Base-by-base conservation (phyloP, 2,113 vertebrate species). In the Neodontobutis hainanensis region DNA sequence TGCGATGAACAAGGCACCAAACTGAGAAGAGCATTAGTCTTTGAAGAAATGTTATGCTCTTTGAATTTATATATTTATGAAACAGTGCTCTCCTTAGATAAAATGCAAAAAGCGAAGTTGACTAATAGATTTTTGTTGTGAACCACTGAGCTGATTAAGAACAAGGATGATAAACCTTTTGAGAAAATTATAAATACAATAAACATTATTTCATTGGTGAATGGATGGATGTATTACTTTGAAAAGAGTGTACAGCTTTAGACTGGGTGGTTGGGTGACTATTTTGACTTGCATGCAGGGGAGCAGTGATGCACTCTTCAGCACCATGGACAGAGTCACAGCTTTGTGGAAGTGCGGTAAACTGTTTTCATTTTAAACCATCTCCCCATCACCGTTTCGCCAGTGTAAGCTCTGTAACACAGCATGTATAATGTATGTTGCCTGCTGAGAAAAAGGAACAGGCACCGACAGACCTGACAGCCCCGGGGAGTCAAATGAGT, bases 401-500 rank as follows among this genome's bases (percentile, higher is more conserved):
- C 79, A 78, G 83, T 75, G 79, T 74, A 77, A 73, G 69, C 71
- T 79, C 65, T 74, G 70, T 77, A 82, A 77, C 85, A 65, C 85
- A 82, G 84, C 87, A 84, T 86, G 86, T 89, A 81, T 90, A 89
- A 88, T 88, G 80, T 62, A 87, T 87, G 82, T 82, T 69, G 73
- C 83, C 84, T 70, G 78, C 83, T 82, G 87, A 80, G 82, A 83
- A 77, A 77, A 73, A 62, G 75, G 77, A 82, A 80, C 61, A 40
- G 71, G 70, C 73, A 64, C 68, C 85, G 80, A 81, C 83, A 88
- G 85, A 90, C 84, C 84, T 82, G 80, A 79, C 82, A 84, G 80
- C 90, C 90, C 81, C 82, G 46, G 90, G 89, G 84, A 89, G 84
- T 89, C 75, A 79, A 88, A 86, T 84, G 84, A 86, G 70, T 70